Percentiles rank a stretch among this genome's conserved stretches.
phyloP scores from a whole-genome alignment of 1,140 invertebrate genomes.

The Liolophura sinensis region DNA sequence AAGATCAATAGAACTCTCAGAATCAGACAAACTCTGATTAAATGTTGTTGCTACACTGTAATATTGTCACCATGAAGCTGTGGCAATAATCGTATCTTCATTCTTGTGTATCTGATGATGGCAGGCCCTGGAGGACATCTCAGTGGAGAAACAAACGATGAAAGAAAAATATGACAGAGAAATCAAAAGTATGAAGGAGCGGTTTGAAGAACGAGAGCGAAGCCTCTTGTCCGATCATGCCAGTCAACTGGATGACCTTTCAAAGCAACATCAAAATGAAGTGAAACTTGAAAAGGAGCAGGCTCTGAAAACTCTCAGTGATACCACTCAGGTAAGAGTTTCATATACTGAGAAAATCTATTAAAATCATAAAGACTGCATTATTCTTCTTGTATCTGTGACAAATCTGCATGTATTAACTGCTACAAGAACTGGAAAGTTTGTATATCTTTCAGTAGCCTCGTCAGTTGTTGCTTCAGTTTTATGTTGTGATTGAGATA shows the following conservation, averaged over 20 bases:
- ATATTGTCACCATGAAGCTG: background rate
- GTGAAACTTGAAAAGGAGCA: conserved; percentile 27
- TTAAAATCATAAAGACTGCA: background rate
- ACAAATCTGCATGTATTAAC: too few species aligned
- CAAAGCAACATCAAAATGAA: conserved; percentile 24
- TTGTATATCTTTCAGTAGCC: too few species aligned
- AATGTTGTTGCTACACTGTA: too few species aligned
- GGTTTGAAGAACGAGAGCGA: conserved; percentile 28
- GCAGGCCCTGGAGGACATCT: conserved; percentile 50
- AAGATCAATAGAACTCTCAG: too few species aligned
- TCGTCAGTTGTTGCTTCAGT: background rate
- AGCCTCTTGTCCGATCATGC: conserved; percentile 28
- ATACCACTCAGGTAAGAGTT: conserved; percentile 38
- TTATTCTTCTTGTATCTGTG: background rate
- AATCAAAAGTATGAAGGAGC: conserved; percentile 33
- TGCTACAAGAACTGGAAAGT: too few species aligned
- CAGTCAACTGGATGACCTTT: conserved; percentile 24
- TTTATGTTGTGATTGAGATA: too few species aligned
- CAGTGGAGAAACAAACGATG: conserved; percentile 48
- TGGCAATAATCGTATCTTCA: background rate
- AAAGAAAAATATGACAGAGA: conserved; percentile 46
- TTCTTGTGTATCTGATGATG: conserved; percentile 7
- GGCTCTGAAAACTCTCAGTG: conserved; percentile 30
- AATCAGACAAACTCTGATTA: too few species aligned
- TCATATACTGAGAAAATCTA: conserved; percentile 1